phyloP scores from a whole-genome alignment of 2,888 invertebrate genomes.

The Plagodis pulveraria region DNA sequence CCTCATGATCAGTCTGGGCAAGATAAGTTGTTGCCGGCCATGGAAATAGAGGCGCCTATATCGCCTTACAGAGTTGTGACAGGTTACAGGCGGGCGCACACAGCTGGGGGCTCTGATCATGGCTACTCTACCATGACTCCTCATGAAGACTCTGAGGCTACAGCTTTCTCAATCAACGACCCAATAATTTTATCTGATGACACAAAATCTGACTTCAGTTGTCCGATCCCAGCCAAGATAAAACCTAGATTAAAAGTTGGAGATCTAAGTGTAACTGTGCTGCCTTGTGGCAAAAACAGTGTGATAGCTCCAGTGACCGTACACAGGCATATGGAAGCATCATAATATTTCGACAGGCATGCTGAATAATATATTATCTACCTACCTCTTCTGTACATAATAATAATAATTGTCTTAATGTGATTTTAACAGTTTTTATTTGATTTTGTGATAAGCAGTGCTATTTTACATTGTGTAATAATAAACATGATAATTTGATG shows the following conservation, averaged over 20 bases:
- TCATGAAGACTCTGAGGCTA: slow-evolving; percentile 94
- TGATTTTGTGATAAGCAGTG: slow-evolving; percentile 34
- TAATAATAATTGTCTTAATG: slow-evolving; percentile 21
- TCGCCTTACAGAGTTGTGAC: slow-evolving; percentile 95
- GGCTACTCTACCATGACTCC: slow-evolving; percentile 98
- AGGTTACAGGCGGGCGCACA: slow-evolving; percentile 90
- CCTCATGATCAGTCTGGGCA: slow-evolving; percentile 87
- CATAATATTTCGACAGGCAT: slow-evolving; percentile 61
- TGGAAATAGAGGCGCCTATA: slow-evolving; percentile 88
- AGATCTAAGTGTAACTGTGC: slow-evolving; percentile 75
- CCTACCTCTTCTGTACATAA: slow-evolving; percentile 63
- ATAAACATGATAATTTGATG: background rate
- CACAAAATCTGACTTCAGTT: slow-evolving; percentile 82
- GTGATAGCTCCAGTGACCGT: slow-evolving; percentile 95
- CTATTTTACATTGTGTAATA: slow-evolving; percentile 19
- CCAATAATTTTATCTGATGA: slow-evolving; percentile 84
- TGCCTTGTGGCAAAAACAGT: slow-evolving; percentile 83
- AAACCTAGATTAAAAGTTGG: slow-evolving; percentile 70
- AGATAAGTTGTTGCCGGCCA: slow-evolving; percentile 86
- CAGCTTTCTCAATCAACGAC: slow-evolving; percentile 89
- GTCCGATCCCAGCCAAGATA: slow-evolving; percentile 82
- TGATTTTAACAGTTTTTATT: slow-evolving; percentile 27
- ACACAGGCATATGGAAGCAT: slow-evolving; percentile 94
- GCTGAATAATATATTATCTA: slow-evolving; percentile 37
- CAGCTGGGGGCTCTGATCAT: slow-evolving; percentile 94